Evolutionary conservation across 2,888 invertebrate species (phyloP).

Genomic region (Spilarctia lutea): DNA sequence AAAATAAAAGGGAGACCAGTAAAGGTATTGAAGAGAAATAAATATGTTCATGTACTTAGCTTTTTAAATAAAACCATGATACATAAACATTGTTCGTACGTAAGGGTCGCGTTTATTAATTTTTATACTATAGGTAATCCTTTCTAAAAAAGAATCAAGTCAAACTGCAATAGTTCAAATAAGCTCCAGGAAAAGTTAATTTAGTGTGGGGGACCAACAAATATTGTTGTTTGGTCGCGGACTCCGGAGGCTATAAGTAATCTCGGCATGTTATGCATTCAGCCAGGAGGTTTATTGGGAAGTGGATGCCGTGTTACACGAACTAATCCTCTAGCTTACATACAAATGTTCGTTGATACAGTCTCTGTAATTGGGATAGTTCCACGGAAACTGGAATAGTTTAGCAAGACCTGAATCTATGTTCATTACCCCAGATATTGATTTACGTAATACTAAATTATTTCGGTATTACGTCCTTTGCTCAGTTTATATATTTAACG

Average conservation of each 20-base stretch:
- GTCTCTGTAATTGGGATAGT: conserved; percentile 40
- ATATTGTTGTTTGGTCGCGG: conserved; percentile 80
- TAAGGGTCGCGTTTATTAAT: neutral
- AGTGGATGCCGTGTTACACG: conserved; percentile 64
- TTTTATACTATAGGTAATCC: conserved; percentile 4
- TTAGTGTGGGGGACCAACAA: conserved; percentile 78
- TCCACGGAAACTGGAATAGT: conserved; percentile 16
- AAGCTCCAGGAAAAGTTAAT: conserved; percentile 81
- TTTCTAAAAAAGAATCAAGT: conserved; percentile 32
- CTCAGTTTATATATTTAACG: neutral
- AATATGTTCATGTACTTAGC: neutral
- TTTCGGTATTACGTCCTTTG: neutral
- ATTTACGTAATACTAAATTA: neutral
- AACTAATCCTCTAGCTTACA: conserved; percentile 54
- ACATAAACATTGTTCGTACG: neutral
- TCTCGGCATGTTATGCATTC: conserved; percentile 82
- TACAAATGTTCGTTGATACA: conserved; percentile 54
- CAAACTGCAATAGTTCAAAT: conserved; percentile 54
- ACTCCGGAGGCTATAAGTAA: conserved; percentile 79
- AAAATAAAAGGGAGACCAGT: no score
- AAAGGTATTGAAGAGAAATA: no score
- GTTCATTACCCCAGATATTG: neutral
- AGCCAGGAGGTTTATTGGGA: conserved; percentile 78
- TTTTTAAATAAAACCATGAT: neutral
- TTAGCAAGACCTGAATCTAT: conserved; percentile 1